Base-by-base conservation (phyloP, 2,797 vertebrate genomes). In the Decapterus maruadsi region DNA sequence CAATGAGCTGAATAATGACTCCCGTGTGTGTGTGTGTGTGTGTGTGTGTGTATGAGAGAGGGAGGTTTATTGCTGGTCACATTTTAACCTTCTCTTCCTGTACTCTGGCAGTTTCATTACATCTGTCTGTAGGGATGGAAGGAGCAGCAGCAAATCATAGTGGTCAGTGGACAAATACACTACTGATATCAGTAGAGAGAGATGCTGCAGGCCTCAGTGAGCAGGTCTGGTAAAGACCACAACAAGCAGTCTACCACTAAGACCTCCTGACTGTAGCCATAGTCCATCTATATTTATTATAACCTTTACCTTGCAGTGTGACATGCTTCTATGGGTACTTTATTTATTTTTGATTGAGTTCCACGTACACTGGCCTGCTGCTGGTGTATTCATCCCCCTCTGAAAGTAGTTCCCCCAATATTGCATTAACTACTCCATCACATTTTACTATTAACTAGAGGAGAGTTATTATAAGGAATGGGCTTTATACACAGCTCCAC, bases 1-100 rank as follows among this genome's bases (percentile, higher is more conserved):
- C 83, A 79, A 66, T 17, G 55, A 68, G 43, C 68, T 78, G 82
- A 80, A 83, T 84, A 85, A 85, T 61, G 66, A 57, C 63, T 56
- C 68, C 43, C 26, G 26, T 56, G 57, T 61, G 65, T 78, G 67
- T 74, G 66, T 63, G 56, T 40, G 64, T 75, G 78, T 64, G 77
- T 59, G 61, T 69, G 58, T 70, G 67, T 60, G 79, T 56, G 43
- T 43, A 69, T 62, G 71, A 48, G 76, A 68, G 75, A 26, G 26
- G 46, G 56, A 67, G 22, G 59, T 77, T 78, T 85, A 88, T 78
- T 79, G 72, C 78, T 80, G 81, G 90, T 91, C 82, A 92, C 90
- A 87, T 87, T 90, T 92, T 81, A 89, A 91, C 88, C 78, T 53
- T 62, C 22, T 72, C 80, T 77, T 84, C 71, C 84, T 69, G 77